Evolutionary conservation across 2,797 vertebrate species (phyloP), one percentile per base, ranked within the genome.

Genomic region (Platalea minor): DNA sequence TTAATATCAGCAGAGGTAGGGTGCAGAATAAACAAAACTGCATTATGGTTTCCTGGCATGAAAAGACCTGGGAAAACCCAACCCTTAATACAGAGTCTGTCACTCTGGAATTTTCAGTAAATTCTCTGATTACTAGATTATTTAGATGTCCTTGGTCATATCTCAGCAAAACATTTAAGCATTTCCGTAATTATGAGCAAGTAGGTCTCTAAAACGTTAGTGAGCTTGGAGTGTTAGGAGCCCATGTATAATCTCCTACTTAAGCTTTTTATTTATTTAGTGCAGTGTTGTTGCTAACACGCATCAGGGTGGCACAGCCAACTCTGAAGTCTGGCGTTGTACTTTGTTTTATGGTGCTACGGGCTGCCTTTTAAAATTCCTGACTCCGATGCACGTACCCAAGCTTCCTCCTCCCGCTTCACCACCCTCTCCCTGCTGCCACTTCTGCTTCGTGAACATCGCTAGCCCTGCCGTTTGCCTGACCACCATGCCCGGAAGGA

Each of bases 1-100:
- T 99, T 91, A 98, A 98, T 65, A 81, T 98, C 65, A 98, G 98
- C 96, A 98, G 98, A 98, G 98, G 98, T 98, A 94, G 57, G n/a
- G 17, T 81, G 33, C 28, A 46, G n/a, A 28, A 70, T 28, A 69
- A 83, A 57, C 12, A 43, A 56, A 51, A 77, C 28, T 33, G 16
- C 17, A 20, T 67, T 63, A 33, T 29, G 17, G 17, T 64, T 69
- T 75, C 26, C 31, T 59, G 57, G 11, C 37, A n/a, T 82, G 17
- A 39, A 50, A 73, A 31, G 24, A 68, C 39, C 21, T 64, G 73
- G n/a, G 48, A 85, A 85, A 84, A 53, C 9, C 11, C 51, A 79
- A 16, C 24, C 45, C n/a, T 35, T 82, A 59, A 41, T 45, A 19
- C 0, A 28, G 35, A 26, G 13, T 35, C 35, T 19, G 20, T 73